A percentile compares a stretch with the other conserved stretches of the same genome.
phyloP scores from a whole-genome alignment of 2,888 invertebrate species.

The Pristionchus arcanus region DNA sequence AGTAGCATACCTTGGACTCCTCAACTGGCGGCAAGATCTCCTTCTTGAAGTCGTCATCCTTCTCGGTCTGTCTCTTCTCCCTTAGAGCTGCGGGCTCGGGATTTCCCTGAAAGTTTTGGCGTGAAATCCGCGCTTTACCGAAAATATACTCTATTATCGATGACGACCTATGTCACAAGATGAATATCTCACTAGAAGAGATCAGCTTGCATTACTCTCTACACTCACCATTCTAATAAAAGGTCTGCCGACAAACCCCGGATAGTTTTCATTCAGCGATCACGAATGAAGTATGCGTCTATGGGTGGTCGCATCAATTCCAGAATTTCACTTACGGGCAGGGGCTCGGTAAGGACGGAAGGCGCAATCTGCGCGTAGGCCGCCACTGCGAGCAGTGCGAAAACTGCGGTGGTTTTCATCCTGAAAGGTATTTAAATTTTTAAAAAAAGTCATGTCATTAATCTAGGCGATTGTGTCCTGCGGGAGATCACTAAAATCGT shows the following conservation, averaged over 20 bases:
- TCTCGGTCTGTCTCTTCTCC: neutral
- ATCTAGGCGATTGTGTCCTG: too few species aligned
- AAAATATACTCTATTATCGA: too few species aligned
- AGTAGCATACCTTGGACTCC: neutral
- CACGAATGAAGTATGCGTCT: too few species aligned
- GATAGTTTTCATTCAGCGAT: too few species aligned
- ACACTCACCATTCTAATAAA: neutral
- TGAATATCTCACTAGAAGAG: too few species aligned
- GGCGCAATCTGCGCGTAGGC: neutral
- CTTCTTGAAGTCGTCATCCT: neutral
- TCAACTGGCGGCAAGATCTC: neutral
- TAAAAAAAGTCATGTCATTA: too few species aligned
- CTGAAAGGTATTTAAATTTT: too few species aligned
- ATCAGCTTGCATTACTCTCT: too few species aligned
- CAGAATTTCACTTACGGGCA: neutral
- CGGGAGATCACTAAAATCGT: too few species aligned
- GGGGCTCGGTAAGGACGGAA: neutral
- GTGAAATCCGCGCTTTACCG: neutral
- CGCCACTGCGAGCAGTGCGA: neutral
- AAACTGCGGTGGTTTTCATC: conserved; percentile 22
- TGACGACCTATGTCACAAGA: too few species aligned
- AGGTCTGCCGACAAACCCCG: too few species aligned
- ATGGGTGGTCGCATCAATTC: too few species aligned
- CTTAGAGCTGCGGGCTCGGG: neutral
- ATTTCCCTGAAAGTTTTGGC: neutral